Base-by-base conservation (phyloP, 2,113 vertebrate species). In the Hippopotamus amphibius region DNA sequence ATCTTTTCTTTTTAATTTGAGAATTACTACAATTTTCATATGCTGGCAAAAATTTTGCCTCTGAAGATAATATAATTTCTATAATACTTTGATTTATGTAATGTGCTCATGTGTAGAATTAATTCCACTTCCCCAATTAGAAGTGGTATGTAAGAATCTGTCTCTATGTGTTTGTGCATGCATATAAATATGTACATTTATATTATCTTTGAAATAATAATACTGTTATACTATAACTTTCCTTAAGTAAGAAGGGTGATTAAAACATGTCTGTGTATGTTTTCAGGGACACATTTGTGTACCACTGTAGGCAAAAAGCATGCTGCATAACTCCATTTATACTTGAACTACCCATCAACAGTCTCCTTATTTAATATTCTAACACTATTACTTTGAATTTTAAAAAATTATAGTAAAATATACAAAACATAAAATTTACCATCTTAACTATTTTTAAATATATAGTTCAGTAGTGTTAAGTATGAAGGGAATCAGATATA, bases 1-100 rank as follows among this genome's bases (percentile, higher is more conserved):
- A 92, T 97, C 89, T 97, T 93, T 95, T 90, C 76, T 86, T 97
- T 96, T 95, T 94, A 93, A 97, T 97, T 92, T 95, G 68, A 90
- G 33, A 97, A 82, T 65, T 88, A 82, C 24, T 81, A 4, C 28
- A 92, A 65, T 19, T 59, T 77, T 84, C 15, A 48, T 74, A 57
- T 43, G 11, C 43, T 76, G n/a, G 41, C 48, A 84, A 83, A 89
- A 93, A 4, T 84, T 72, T 96, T 96, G 16, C 26, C 74, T 59
- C 26, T 69, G 55, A 84, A 93, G 48, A 61, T 92, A 50, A 85
- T 92, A 85, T 91, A 84, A 88, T 65, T 93, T 89, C 21, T 95
- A 12, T 71, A 86, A 94, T 88, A 84, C 26, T 80, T 26, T 95
- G 79, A 93, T 86, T 92, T 92, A 93, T 93, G 24, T 85, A 84